Evolutionary conservation across 2,113 vertebrate genomes (phyloP), one percentile per base, ranked within the genome.

Genomic region (Thomomys bottae): DNA sequence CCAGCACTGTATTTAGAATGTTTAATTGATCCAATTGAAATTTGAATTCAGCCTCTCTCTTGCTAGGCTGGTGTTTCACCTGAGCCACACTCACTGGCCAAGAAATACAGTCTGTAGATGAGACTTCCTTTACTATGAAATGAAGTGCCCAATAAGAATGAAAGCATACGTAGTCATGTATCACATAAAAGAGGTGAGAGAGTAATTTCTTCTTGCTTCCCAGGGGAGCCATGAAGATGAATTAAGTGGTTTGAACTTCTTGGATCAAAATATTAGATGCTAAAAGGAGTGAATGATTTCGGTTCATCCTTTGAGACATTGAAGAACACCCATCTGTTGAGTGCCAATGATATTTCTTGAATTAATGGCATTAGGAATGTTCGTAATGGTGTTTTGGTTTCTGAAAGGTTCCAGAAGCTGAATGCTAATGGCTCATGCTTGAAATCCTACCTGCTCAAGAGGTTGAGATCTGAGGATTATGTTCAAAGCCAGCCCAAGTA

Each of bases 191-290:
- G 26, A 67, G 20, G 21, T 64, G 30, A n/a, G 73, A 54, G 67
- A 78, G 36, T 66, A 64, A 70, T 87, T 63, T 78, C 68, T 90
- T 71, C 59, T 90, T 36, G 59, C 49, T 94, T 88, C 73, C 80
- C 49, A 68, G 24, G 77, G 68, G 70, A 94, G 24, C 49, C 66
- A 38, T 82, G 61, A 84, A 38, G 87, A 77, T 84, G 92, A 94
- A 93, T 94, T 93, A 78, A 92, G 87, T 91, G 94, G 32, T 90
- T 84, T 89, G 40, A 96, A 89, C 59, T 80, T 87, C 87, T 81
- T 92, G 77, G 87, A 94, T 91, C 72, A 92, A 94, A 93, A 91
- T 84, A 94, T 32, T 78, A 85, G 45, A 23, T 82, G 87, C 14
- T 78, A 66, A 73, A 88, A 79, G 67, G 64, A 88, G 38, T 45